These are phyloP conservation scores for Pygoscelis adeliae DNA, from an alignment of 2,113 vertebrate genomes.

Conservation along the genomic window DNA sequence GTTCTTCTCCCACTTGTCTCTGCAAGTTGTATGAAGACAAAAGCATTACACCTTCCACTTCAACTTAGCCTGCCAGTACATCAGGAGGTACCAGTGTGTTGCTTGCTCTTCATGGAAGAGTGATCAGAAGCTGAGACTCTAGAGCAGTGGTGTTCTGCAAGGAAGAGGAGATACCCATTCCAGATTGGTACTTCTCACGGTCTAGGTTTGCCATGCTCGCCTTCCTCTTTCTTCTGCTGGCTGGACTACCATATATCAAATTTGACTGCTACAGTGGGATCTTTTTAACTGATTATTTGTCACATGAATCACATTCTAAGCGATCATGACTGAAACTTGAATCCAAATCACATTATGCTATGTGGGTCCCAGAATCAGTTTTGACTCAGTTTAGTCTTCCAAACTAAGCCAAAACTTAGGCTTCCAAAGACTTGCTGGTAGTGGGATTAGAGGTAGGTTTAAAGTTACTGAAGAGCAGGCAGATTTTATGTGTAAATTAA, in stretches of 20 bases:
- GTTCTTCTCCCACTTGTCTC: background rate
- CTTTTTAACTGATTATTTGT: background rate
- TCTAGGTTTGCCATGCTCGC: background rate
- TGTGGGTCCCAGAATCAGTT: background rate
- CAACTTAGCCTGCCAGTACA: background rate
- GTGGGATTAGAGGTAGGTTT: background rate
- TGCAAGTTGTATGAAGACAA: background rate
- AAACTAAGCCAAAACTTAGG: background rate
- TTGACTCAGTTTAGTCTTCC: background rate
- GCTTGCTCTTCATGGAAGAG: background rate
- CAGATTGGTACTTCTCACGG: background rate
- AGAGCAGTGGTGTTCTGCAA: background rate
- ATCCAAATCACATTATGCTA: background rate
- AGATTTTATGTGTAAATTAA: background rate
- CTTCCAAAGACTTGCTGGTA: background rate
- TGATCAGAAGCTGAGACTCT: background rate
- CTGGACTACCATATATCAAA: background rate
- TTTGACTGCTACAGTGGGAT: background rate
- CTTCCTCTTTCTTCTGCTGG: background rate
- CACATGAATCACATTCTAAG: background rate
- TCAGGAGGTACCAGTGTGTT: background rate
- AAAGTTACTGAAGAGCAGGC: background rate
- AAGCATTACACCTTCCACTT: background rate
- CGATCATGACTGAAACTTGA: background rate
- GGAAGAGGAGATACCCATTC: background rate